Evolutionary conservation across 2,113 vertebrate genomes (phyloP).

Genomic region (Uria aalge): DNA sequence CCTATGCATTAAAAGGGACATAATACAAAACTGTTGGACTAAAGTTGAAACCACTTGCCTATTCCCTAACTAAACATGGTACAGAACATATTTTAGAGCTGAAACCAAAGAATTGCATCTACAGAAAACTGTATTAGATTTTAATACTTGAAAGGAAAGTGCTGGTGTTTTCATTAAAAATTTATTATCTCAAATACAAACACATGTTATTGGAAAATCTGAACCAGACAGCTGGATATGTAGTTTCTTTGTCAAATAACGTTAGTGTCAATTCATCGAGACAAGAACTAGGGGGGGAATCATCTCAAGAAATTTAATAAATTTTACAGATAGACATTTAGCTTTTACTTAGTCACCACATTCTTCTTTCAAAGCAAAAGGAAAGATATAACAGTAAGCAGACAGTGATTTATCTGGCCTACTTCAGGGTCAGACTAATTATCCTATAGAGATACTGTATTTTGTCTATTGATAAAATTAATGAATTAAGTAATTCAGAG

Average conservation of each 20-base stretch:
- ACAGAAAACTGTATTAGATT: background rate
- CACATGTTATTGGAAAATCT: background rate
- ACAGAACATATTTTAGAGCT: background rate
- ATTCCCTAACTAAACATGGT: background rate
- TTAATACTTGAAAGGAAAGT: background rate
- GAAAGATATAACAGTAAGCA: background rate
- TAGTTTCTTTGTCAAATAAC: background rate
- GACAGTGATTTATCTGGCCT: background rate
- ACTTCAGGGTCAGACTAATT: background rate
- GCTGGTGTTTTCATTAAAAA: background rate
- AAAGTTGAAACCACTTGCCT: background rate
- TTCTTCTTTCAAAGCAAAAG: background rate
- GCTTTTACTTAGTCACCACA: background rate
- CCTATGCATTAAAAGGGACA: background rate
- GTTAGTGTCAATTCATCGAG: background rate
- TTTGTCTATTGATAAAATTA: background rate
- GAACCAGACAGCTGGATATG: fast-evolving
- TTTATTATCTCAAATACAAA: background rate
- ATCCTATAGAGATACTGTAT: background rate
- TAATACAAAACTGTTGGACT: background rate
- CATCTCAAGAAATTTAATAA: background rate
- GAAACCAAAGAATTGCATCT: background rate
- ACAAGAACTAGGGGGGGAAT: background rate
- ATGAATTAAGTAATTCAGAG: background rate
- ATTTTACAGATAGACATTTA: background rate